These are phyloP conservation scores for Drosophila melanica DNA, from an alignment of 1,140 invertebrate species.

Conservation along the genomic window DNA sequence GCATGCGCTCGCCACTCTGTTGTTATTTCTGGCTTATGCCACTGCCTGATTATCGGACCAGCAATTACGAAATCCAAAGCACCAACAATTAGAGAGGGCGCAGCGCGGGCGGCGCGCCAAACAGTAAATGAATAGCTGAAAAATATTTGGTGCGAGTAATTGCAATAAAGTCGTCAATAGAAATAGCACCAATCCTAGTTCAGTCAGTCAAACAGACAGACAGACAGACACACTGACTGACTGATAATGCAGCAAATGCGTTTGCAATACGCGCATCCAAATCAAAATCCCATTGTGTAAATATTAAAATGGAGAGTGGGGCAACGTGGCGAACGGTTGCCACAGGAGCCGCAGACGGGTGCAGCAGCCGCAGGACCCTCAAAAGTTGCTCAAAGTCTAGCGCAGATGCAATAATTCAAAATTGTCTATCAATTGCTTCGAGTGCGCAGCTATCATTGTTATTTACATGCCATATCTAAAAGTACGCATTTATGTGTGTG, in stretches of 20 bases:
- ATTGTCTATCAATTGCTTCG: constrained; percentile 33
- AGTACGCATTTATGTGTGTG: constrained; percentile 4
- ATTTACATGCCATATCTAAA: too few relatives aligned
- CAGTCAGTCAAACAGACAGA: neutral
- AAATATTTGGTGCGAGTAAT: constrained; percentile 72
- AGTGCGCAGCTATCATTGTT: constrained; percentile 1
- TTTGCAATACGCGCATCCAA: constrained; percentile 24
- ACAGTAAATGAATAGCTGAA: constrained; percentile 57
- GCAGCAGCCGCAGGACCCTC: constrained; percentile 30
- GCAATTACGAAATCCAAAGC: constrained; percentile 34
- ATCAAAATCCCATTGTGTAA: constrained; percentile 19
- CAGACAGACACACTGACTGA: neutral
- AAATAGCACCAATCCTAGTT: constrained; percentile 24
- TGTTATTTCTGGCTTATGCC: constrained; percentile 36
- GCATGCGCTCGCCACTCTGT: constrained; percentile 3
- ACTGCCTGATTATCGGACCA: constrained; percentile 57
- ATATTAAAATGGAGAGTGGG: constrained; percentile 16
- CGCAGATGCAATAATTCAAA: constrained; percentile 19
- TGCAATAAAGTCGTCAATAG: constrained; percentile 69
- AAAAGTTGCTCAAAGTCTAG: constrained; percentile 36
- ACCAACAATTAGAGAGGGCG: constrained; percentile 24
- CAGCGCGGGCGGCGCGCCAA: constrained; percentile 28
- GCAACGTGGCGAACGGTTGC: constrained; percentile 9
- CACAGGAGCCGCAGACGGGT: constrained; percentile 44
- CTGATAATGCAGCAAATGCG: constrained; percentile 43